phyloP scores from a whole-genome alignment of 2,113 vertebrate species.

The Catharus minimus region DNA sequence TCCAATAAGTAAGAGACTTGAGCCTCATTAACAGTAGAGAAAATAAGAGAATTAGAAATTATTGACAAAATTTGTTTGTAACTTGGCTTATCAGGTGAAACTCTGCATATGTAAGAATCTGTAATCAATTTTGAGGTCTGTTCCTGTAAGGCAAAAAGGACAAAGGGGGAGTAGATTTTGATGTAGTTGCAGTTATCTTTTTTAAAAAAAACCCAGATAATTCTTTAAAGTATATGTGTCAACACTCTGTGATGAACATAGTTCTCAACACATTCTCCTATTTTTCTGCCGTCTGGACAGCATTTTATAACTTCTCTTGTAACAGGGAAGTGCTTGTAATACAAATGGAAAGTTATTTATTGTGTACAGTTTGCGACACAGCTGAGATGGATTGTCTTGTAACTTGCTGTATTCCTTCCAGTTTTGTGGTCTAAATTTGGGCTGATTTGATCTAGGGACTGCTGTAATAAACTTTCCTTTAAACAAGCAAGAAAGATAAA shows the following conservation, averaged over 20 bases:
- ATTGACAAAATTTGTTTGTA: not conserved
- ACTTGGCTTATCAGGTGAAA: not conserved
- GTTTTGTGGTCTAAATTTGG: not conserved
- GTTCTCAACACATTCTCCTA: not conserved
- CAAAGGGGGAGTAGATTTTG: not conserved
- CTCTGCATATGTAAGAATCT: not conserved
- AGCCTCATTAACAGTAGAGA: not conserved
- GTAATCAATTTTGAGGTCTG: not conserved
- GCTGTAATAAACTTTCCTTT: not conserved
- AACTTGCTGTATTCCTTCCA: not conserved
- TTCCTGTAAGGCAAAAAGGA: not conserved
- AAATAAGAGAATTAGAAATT: not conserved
- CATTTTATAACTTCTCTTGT: not conserved
- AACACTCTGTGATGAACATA: not conserved
- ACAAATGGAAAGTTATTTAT: not conserved
- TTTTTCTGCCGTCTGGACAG: not conserved
- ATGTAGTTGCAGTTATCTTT: not conserved
- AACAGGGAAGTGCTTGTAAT: not conserved
- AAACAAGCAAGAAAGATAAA: not conserved
- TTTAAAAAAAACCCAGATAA: not conserved
- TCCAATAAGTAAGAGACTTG: conserved; percentile 83
- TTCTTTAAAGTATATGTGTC: not conserved
- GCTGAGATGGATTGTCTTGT: not conserved
- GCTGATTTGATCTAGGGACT: not conserved
- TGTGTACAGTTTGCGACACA: not conserved